Percentiles rank a stretch among this genome's conserved stretches.
Evolutionary conservation across 2,888 invertebrate genomes (phyloP).

Genomic region (Ophraella communa): DNA sequence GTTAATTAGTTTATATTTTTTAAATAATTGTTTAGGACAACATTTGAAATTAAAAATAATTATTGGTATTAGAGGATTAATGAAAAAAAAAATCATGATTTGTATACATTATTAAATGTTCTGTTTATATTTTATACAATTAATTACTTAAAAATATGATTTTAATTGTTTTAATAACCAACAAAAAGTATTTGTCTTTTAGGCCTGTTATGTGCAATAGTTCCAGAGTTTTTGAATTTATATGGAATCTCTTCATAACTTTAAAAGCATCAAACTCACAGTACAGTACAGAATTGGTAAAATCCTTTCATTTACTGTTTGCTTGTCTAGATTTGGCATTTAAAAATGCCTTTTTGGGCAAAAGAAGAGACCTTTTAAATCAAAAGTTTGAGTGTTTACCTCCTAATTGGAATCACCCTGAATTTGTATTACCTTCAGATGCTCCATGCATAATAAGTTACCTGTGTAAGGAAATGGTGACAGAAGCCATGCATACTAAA

Average conservation of each 20-base stretch:
- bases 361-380: constrained; percentile 86
- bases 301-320: constrained; percentile 89
- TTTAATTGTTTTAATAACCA: too few relatives aligned
- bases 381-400: constrained; percentile 81
- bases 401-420: constrained; percentile 67
- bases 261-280: constrained; percentile 86
- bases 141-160: background rate
- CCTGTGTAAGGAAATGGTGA: constrained; percentile 61
- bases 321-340: constrained; percentile 92
- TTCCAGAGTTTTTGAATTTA: constrained; percentile 87
- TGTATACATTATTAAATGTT: too few relatives aligned
- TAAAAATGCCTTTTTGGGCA: constrained; percentile 81
- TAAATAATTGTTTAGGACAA: too few relatives aligned
- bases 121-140: too few relatives aligned
- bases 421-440: constrained; percentile 67
- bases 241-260: constrained; percentile 92
- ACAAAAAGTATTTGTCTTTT: constrained; percentile 37
- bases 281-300: constrained; percentile 91
- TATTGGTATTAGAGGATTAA: too few relatives aligned
- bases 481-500: constrained; percentile 90
- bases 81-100: too few relatives aligned
- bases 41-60: too few relatives aligned
- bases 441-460: constrained; percentile 78
- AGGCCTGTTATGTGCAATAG: constrained; percentile 81
- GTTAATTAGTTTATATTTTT: background rate